These are phyloP conservation scores for Sebastes schlegelii DNA, from an alignment of 2,113 vertebrate species.

Conservation along the genomic window DNA sequence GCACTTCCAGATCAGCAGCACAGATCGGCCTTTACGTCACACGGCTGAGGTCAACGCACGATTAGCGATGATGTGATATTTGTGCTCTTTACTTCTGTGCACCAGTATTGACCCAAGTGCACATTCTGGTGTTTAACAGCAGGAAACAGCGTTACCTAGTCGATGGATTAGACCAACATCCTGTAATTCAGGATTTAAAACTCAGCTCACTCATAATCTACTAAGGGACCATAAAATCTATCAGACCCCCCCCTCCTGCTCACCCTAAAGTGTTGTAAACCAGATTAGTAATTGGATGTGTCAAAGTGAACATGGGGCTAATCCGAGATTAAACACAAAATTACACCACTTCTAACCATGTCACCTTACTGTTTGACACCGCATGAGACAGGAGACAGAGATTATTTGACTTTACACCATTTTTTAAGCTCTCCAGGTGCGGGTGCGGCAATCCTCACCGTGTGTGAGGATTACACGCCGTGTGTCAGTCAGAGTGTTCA, in stretches of 20 bases:
- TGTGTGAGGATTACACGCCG: constrained; percentile 67
- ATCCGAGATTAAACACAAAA: constrained; percentile 79
- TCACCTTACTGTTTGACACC: constrained; percentile 64
- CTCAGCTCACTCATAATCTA: constrained; percentile 58
- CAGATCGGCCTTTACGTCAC: constrained; percentile 15
- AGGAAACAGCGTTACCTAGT: constrained; percentile 27
- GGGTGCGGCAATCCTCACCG: constrained; percentile 49
- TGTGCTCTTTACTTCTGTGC: neutral
- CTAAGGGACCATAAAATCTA: constrained; percentile 61
- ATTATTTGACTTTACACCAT: constrained; percentile 71
- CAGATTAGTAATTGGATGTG: constrained; percentile 74
- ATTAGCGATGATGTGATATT: neutral
- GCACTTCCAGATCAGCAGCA: constrained; percentile 28
- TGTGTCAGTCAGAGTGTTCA: constrained; percentile 48
- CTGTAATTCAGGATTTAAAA: constrained; percentile 56
- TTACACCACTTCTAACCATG: constrained; percentile 69
- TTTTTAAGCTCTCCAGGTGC: constrained; percentile 77
- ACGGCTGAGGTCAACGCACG: constrained; percentile 7
- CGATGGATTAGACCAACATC: constrained; percentile 50
- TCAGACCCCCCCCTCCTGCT: constrained; percentile 32
- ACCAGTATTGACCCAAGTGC: neutral
- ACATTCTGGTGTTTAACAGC: constrained; percentile 12
- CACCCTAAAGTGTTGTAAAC: constrained; percentile 67
- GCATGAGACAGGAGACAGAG: constrained; percentile 63
- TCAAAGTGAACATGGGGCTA: constrained; percentile 76